phyloP scores from a whole-genome alignment of 2,888 invertebrate genomes.

The Eucera pruinosa region DNA sequence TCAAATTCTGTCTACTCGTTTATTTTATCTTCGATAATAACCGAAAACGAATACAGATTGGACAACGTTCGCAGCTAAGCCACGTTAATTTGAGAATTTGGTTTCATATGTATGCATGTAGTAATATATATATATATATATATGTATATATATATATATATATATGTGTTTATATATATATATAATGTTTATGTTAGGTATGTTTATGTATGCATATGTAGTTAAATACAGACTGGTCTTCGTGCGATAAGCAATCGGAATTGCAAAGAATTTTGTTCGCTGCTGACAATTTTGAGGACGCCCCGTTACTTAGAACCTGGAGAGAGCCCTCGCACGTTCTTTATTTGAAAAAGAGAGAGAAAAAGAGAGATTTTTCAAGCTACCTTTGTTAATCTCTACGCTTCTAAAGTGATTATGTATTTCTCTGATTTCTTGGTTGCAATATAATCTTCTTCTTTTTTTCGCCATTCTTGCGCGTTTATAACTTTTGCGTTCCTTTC shows the following conservation, averaged over 20 bases:
- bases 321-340: conserved; percentile 30
- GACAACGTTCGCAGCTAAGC: conserved; percentile 24
- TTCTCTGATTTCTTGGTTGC: conserved; percentile 81
- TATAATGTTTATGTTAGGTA: conserved; percentile 54
- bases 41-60: not conserved
- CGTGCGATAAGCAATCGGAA: conserved; percentile 62
- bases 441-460: no score
- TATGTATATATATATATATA: conserved; percentile 39
- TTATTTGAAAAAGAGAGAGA: conserved; percentile 7
- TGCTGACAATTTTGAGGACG: conserved; percentile 71
- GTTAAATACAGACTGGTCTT: conserved; percentile 73
- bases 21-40: no score
- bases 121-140: conserved; percentile 37
- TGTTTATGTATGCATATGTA: conserved; percentile 53
- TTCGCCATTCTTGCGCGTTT: not conserved
- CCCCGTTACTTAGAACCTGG: conserved; percentile 74
- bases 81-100: conserved; percentile 21
- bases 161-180: conserved; percentile 38
- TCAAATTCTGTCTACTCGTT: no score
- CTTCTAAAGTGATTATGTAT: conserved; percentile 79
- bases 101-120: conserved; percentile 40
- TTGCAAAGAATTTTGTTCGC: conserved; percentile 55
- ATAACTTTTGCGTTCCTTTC: no score
- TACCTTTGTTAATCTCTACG: conserved; percentile 30
- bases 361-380: conserved; percentile 28